Base-by-base conservation (phyloP, 2,888 invertebrate species). In the Amphipoea oculea region DNA sequence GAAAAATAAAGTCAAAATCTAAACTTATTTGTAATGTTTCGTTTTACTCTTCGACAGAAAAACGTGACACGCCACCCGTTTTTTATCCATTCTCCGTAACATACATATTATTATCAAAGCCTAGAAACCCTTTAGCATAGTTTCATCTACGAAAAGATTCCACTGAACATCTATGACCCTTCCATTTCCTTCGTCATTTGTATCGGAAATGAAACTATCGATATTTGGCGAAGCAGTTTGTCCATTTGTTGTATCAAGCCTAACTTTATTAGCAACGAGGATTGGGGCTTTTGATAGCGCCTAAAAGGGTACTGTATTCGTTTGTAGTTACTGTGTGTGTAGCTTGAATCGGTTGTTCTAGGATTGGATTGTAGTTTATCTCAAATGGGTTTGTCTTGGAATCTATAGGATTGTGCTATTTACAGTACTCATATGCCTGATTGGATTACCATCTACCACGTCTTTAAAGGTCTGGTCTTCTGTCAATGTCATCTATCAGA, bases 131-230 rank as follows among this genome's bases (percentile, higher is more conserved):
- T 45, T 40, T 36, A 66, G 42, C 42, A 36, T 12, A 75, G 29
- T 70, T 36, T 54, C 57, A 81, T 71, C 29, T 62, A 45, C 11
- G 6, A 73, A 67, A 60, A 4, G 14, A 71, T 67, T 36, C 2
- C 14, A 36, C 40, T 0, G 40, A 71, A 79, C 57, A 67, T 68
- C 73, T 36, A 79, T 65, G 57, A n/a, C 42, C 54, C 23, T 66
- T 74, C 66, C 40, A 79, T 86, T 83, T 83, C 77, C 83, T 73
- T 23, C 62, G 74, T 14, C 65, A 79, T 74, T 76, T 79, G 62
- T 83, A 66, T 85, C 83, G 86, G 86, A 86, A 86, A 85, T 86
- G 72, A 80, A 85, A 83, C 79, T 73, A 83, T 75, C 66, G 80
- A 62, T 84, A 74, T 71, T 76, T 82, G 82, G 17, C 20, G 60